Evolutionary conservation across 2,113 vertebrate genomes (phyloP).

Genomic region (Macquaria australasica): DNA sequence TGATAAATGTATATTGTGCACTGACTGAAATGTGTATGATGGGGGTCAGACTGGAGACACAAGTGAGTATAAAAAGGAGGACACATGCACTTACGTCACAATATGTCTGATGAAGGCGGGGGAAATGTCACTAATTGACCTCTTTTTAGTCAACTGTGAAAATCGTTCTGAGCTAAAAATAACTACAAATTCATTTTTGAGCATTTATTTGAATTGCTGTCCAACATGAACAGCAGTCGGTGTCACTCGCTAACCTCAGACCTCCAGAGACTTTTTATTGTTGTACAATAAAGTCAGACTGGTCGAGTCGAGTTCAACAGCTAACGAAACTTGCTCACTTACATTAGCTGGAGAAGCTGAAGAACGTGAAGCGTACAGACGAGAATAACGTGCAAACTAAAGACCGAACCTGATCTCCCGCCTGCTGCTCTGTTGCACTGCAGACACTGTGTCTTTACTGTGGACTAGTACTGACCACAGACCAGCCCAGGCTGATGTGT

Average conservation of each 20-base stretch:
- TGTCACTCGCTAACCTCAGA: slow-evolving; percentile 4
- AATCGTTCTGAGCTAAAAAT: slow-evolving; percentile 74
- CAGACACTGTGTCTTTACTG: slow-evolving; percentile 1
- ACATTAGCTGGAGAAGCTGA: too few relatives aligned
- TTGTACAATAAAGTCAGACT: slow-evolving; percentile 20
- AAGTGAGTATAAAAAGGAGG: slow-evolving; percentile 8
- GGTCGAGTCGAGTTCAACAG: not conserved
- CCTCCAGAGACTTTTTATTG: not conserved
- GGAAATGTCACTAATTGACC: slow-evolving; percentile 65
- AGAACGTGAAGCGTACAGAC: too few relatives aligned
- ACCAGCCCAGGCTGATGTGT: slow-evolving; percentile 34
- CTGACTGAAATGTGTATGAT: not conserved
- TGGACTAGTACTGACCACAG: slow-evolving; percentile 20
- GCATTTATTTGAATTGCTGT: too few relatives aligned
- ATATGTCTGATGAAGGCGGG: slow-evolving; percentile 9
- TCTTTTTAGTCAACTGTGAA: slow-evolving; percentile 77
- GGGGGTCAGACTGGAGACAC: not conserved
- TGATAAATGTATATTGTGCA: not conserved
- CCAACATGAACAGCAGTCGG: not conserved
- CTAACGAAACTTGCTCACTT: too few relatives aligned
- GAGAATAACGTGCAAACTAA: too few relatives aligned
- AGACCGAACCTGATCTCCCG: too few relatives aligned
- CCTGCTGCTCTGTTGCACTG: too few relatives aligned
- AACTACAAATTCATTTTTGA: slow-evolving; percentile 31
- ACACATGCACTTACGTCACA: not conserved